Percentiles rank a stretch among this genome's conserved stretches.
phyloP scores from a whole-genome alignment of 2,888 invertebrate species.

The Lasioglossum lativentre region DNA sequence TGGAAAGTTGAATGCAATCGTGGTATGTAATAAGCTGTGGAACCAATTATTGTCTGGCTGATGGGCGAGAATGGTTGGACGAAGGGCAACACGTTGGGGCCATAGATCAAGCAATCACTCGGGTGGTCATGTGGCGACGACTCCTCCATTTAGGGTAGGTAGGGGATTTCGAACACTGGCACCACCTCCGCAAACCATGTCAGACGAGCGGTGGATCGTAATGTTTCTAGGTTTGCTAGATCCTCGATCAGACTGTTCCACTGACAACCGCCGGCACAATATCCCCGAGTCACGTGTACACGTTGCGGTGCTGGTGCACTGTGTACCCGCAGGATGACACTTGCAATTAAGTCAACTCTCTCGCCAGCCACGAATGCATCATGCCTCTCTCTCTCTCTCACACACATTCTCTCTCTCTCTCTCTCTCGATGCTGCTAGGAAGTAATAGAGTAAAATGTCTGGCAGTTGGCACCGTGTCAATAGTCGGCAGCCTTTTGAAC shows the following conservation, averaged over 20 bases:
- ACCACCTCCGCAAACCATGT: background rate
- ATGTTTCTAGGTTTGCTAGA: constrained; percentile 51
- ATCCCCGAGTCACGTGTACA: constrained; percentile 54
- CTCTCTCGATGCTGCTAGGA: background rate
- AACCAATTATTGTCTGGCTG: background rate
- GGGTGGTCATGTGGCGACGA: background rate
- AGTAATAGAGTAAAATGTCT: constrained; percentile 40
- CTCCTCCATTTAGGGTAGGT: background rate
- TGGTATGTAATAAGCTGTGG: background rate
- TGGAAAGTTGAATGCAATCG: background rate
- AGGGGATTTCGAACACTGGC: background rate
- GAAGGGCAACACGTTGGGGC: background rate
- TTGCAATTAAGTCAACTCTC: constrained; percentile 63
- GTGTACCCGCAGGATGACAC: constrained; percentile 61
- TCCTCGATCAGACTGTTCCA: constrained; percentile 42
- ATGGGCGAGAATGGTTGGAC: background rate
- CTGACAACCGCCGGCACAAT: constrained; percentile 50
- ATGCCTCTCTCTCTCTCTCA: background rate
- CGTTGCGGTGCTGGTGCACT: constrained; percentile 46
- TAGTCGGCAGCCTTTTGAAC: constrained; percentile 24
- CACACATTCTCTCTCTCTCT: background rate
- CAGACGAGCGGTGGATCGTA: constrained; percentile 14
- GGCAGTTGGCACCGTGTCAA: constrained; percentile 47
- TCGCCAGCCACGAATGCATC: constrained; percentile 46
- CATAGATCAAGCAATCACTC: background rate